Conservation (phyloP, 1,140 invertebrate species). For the Ceratitis capitata region DNA sequence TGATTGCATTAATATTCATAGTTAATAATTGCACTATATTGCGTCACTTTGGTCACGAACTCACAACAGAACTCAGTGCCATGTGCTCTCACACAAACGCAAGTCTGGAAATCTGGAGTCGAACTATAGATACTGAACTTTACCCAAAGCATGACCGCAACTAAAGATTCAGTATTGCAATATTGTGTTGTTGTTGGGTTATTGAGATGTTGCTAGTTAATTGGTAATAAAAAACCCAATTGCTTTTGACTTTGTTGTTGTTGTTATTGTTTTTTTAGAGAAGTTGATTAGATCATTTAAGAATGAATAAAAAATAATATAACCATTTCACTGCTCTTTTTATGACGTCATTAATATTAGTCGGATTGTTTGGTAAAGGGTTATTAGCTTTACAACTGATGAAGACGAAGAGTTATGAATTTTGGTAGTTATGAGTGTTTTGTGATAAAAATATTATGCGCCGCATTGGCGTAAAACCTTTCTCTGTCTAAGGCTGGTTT, state of each 20-base stretch:
- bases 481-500: too few relatives aligned
- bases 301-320: background rate
- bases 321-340: background rate
- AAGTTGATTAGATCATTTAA: background rate
- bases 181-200: too few relatives aligned
- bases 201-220: too few relatives aligned
- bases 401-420: too few relatives aligned
- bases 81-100: too few relatives aligned
- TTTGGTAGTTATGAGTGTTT: too few relatives aligned
- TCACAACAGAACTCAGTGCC: background rate
- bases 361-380: background rate
- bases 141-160: background rate
- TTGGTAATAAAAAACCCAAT: background rate
- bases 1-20: constrained; percentile 10
- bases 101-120: too few relatives aligned
- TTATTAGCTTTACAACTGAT: too few relatives aligned
- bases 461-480: too few relatives aligned
- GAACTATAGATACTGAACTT: background rate
- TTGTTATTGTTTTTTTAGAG: too few relatives aligned
- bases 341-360: background rate
- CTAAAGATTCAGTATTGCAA: background rate
- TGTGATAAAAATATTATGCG: too few relatives aligned
- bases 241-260: background rate
- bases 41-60: background rate
- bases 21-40: background rate